Percentiles rank a stretch among this genome's conserved stretches.
Evolutionary conservation across 2,113 vertebrate genomes (phyloP).

Genomic region (Anser cygnoides): DNA sequence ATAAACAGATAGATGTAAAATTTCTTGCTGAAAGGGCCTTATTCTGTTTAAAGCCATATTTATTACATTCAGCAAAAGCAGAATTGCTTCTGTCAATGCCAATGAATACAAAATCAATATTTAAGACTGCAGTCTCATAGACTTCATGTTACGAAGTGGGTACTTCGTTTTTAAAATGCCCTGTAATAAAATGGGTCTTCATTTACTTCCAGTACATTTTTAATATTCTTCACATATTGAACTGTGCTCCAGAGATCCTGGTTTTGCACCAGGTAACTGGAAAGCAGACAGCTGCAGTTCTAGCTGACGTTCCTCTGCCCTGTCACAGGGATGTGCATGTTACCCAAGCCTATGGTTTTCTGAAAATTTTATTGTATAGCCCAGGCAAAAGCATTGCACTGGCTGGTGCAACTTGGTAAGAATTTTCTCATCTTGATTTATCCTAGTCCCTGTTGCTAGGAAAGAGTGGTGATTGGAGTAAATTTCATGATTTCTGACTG

Average conservation of each 20-base stretch:
- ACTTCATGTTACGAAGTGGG: neutral
- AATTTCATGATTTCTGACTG: neutral
- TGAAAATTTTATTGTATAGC: neutral
- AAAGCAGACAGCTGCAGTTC: neutral
- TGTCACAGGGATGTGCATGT: neutral
- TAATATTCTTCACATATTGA: conserved; percentile 38
- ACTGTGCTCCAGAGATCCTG: neutral
- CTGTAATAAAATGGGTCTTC: conserved; percentile 62
- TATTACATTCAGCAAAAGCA: conserved; percentile 65
- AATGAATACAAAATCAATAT: conserved; percentile 76
- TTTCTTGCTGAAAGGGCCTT: conserved; percentile 74
- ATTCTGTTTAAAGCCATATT: conserved; percentile 74
- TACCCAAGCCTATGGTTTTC: neutral
- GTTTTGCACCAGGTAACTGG: conserved; percentile 8
- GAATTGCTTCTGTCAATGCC: conserved; percentile 70
- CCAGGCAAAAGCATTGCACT: neutral
- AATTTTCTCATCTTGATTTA: neutral
- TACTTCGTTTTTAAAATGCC: conserved; percentile 53
- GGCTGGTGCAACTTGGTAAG: neutral
- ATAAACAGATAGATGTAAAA: conserved; percentile 79
- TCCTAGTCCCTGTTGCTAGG: neutral
- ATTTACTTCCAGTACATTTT: conserved; percentile 55
- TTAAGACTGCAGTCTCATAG: conserved; percentile 59
- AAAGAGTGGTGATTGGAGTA: neutral
- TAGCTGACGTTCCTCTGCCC: neutral